phyloP scores from a whole-genome alignment of 2,113 vertebrate species.

The Hippoglossus stenolepis region DNA sequence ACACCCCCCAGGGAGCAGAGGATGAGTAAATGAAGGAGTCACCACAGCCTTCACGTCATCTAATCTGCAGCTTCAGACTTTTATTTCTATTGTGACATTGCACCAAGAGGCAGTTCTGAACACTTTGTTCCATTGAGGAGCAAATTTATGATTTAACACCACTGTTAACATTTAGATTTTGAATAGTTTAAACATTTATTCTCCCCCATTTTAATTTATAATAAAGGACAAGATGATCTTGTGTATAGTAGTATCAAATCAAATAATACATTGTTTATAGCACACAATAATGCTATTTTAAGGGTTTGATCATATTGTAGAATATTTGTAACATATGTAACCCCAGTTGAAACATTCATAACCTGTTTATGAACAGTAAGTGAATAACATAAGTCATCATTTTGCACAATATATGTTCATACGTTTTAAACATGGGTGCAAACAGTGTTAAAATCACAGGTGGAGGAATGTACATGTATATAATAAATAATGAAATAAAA shows the following conservation, averaged over 20 bases:
- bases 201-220: too few species aligned
- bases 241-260: too few species aligned
- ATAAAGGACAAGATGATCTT: too few species aligned
- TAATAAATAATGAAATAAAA: too few species aligned
- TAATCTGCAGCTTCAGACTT: neutral
- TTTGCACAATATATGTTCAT: too few species aligned
- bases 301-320: neutral
- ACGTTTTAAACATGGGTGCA: neutral
- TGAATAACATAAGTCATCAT: too few species aligned
- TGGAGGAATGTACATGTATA: too few species aligned
- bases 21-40: neutral
- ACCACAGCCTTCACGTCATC: neutral
- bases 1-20: neutral
- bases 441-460: neutral
- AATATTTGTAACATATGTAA: neutral
- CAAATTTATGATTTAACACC: neutral
- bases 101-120: neutral
- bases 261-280: too few species aligned
- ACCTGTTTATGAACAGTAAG: too few species aligned
- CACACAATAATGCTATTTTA: too few species aligned
- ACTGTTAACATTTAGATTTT: neutral
- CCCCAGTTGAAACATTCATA: too few species aligned
- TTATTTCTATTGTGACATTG: neutral
- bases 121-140: neutral
- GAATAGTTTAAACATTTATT: neutral